Evolutionary conservation across 2,888 invertebrate species (phyloP), one percentile per base, ranked within the genome.

Genomic region (Rugalucina vietnamica): DNA sequence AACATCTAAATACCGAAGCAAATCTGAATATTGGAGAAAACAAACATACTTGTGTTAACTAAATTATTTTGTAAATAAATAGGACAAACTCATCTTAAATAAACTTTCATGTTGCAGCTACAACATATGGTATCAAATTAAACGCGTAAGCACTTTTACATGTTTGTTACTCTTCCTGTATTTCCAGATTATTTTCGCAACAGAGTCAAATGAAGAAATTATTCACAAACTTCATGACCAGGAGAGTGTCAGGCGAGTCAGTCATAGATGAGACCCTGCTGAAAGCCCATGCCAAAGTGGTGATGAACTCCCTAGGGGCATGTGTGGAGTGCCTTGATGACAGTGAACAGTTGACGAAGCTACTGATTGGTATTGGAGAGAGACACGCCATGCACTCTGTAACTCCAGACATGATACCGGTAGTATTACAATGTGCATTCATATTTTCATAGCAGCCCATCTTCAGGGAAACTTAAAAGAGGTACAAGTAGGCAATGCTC

Each of bases 281-380:
- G 14, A 85, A 86, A 65, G 88, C 87, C 32, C 93, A 93, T 84
- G 91, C 91, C 29, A 82, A 82, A 34, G 89, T 92, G 12, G 93
- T 93, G 54, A 93, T 93, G 93, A 92, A 92, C 73, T 91, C 92
- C 4, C 90, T 93, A 27, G 93, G 93, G 14, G 92, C 93, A 14
- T 92, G 93, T 0, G 93, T 93, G 0, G 93, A 93, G 70, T 91
- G 91, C 75, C 84, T 93, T 5, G 91, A 91, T 4, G 92, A 93
- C 83, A 90, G 92, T 43, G 84, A 87, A 0, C 87, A 90, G 43
- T 90, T 93, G 21, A 89, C 91, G 0, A 84, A 86, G 24, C 80
- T 92, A 18, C 89, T 93, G 1, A 80, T 89, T 5, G 89, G 90
- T 2, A 89, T 93, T 37, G 93, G 93, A 0, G 91, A 92, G 60